Evolutionary conservation across 2,888 invertebrate species (phyloP).

Genomic region (Glomeris marginata): DNA sequence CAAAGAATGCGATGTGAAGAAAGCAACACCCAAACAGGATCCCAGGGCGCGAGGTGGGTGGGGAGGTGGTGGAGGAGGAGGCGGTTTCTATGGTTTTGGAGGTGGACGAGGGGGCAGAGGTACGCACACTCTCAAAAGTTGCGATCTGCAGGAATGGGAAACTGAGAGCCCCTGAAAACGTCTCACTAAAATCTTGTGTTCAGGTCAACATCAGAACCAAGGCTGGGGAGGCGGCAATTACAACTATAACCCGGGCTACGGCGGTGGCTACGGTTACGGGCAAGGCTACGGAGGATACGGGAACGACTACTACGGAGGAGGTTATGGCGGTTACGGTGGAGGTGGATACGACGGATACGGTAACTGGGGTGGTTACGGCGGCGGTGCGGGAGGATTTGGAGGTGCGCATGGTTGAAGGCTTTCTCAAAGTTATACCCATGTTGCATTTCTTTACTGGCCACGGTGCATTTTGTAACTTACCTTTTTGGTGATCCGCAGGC

Average conservation of each 20-base stretch:
- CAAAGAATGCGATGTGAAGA: conserved; percentile 90
- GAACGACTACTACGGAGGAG: conserved; percentile 9
- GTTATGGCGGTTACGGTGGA: conserved; percentile 42
- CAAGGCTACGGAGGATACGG: conserved; percentile 37
- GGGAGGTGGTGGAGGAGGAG: conserved; percentile 48
- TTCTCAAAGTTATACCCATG: too few species aligned
- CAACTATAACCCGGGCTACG: conserved; percentile 20
- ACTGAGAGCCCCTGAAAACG: too few species aligned
- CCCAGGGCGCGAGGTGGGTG: conserved; percentile 29
- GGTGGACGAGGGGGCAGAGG: conserved; percentile 19
- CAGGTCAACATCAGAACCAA: conserved; percentile 5
- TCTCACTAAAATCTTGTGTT: too few species aligned
- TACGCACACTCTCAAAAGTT: too few species aligned
- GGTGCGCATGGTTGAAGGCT: conserved; percentile 7
- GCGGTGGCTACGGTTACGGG: conserved; percentile 25
- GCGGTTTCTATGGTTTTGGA: conserved; percentile 25
- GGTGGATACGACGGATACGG: conserved; percentile 44
- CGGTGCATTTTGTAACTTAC: too few species aligned
- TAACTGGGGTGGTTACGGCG: conserved; percentile 31
- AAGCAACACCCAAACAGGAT: conserved; percentile 82
- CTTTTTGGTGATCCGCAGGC: conserved; percentile 4
- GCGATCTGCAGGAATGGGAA: too few species aligned
- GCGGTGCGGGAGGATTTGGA: conserved; percentile 45
- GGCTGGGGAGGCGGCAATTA: conserved; percentile 22
- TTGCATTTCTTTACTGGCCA: too few species aligned